Percentiles rank a stretch among this genome's conserved stretches.
phyloP scores from a whole-genome alignment of 2,888 invertebrate genomes.

The Rambutsinella grinnellia region DNA sequence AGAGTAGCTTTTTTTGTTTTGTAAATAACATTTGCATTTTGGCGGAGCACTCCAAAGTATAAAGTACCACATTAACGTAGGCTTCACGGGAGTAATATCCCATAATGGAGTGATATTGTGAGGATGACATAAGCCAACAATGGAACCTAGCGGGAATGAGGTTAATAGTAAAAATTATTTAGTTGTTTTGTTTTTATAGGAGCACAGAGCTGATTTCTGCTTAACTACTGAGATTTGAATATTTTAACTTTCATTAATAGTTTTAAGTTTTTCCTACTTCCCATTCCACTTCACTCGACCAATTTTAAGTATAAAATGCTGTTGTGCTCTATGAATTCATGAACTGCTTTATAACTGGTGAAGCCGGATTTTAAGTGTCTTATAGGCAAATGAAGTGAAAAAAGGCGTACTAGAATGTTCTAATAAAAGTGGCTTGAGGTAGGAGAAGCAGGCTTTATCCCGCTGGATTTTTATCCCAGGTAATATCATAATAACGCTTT shows the following conservation, averaged over 20 bases:
- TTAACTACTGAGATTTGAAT: slow-evolving; percentile 28
- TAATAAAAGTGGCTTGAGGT: slow-evolving; percentile 53
- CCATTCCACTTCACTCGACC: background rate
- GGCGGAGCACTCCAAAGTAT: slow-evolving; percentile 17
- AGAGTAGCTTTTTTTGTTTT: slow-evolving; percentile 42
- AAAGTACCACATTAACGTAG: slow-evolving; percentile 35
- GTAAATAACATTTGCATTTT: slow-evolving; percentile 56
- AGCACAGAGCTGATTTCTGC: background rate
- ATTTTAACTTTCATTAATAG: slow-evolving; percentile 5
- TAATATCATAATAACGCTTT: no score
- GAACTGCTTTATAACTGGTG: no score
- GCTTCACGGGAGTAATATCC: background rate
- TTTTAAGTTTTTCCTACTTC: background rate
- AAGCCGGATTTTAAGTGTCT: no score
- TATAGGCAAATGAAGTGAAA: slow-evolving; percentile 26
- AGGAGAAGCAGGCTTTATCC: no score
- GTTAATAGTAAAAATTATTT: slow-evolving; percentile 7
- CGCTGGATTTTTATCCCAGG: no score
- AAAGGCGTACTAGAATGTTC: slow-evolving; percentile 38
- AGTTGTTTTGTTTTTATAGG: no score
- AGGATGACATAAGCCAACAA: background rate
- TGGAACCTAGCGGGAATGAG: background rate
- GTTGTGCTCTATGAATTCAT: no score
- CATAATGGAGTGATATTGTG: background rate
- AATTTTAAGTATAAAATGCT: no score